These are phyloP conservation scores for Callopanchax toddi DNA, from an alignment of 2,113 vertebrate genomes.

Conservation along the genomic window DNA sequence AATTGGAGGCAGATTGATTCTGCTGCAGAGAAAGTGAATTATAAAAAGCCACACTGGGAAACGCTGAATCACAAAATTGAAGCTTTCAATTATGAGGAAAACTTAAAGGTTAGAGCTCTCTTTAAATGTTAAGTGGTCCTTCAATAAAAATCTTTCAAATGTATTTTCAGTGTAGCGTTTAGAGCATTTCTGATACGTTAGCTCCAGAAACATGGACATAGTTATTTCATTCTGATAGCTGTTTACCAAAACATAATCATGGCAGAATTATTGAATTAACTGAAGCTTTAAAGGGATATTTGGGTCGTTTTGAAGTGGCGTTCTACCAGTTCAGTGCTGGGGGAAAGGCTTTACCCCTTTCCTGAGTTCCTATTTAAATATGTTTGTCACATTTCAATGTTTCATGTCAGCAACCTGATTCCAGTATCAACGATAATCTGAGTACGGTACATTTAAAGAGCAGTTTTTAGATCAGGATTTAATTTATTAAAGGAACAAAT, in stretches of 20 bases:
- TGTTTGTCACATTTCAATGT: no score
- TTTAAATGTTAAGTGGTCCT: constrained; percentile 19
- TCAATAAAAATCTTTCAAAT: neutral
- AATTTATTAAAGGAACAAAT: no score
- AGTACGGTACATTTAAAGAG: no score
- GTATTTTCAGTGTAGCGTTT: neutral
- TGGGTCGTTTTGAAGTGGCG: no score
- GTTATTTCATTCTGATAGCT: neutral
- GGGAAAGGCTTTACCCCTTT: no score
- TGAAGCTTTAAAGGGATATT: constrained; percentile 6
- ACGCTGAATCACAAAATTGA: constrained; percentile 15
- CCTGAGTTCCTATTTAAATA: no score
- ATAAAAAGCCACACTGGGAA: constrained; percentile 36
- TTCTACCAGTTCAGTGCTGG: no score
- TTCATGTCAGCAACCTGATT: no score
- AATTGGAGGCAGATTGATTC: constrained; percentile 65
- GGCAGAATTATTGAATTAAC: constrained; percentile 1
- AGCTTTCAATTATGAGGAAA: constrained; percentile 32
- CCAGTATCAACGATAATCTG: no score
- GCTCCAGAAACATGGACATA: neutral
- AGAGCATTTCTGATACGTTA: neutral
- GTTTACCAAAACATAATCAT: constrained; percentile 1
- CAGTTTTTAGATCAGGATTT: no score
- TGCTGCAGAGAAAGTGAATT: constrained; percentile 32
- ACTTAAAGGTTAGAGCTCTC: constrained; percentile 47